Conservation (phyloP, 1,140 invertebrate species). For the Nylanderia fulva region DNA sequence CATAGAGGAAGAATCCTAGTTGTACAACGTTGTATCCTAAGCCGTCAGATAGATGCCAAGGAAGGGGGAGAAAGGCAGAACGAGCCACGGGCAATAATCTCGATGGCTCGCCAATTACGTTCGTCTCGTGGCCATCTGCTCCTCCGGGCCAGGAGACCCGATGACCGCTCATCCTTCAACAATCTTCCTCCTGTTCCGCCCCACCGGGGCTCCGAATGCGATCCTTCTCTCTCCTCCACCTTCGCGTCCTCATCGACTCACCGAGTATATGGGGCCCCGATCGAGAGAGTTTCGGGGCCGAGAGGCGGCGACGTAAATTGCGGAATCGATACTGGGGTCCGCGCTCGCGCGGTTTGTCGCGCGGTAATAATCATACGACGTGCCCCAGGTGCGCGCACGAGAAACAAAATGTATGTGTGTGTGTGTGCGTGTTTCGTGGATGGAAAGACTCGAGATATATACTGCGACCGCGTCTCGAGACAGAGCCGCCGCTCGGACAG, state of each 20-base stretch:
- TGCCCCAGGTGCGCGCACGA: not conserved
- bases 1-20: constrained; percentile 41
- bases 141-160: constrained; percentile 70
- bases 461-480: constrained; percentile 57
- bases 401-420: not conserved
- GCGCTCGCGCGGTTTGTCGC: constrained; percentile 67
- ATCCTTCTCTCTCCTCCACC: constrained; percentile 22
- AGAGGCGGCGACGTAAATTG: constrained; percentile 44
- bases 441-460: constrained; percentile 56
- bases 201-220: constrained; percentile 5
- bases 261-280: not conserved
- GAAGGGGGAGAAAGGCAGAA: constrained; percentile 8
- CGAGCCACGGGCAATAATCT: constrained; percentile 79
- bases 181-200: constrained; percentile 58
- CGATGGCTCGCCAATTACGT: constrained; percentile 81
- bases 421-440: constrained; percentile 14
- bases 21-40: not conserved
- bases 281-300: constrained; percentile 35
- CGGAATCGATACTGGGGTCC: constrained; percentile 44
- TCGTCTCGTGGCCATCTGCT: constrained; percentile 83
- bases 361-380: constrained; percentile 53
- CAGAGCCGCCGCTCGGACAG: constrained; percentile 60
- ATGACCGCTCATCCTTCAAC: constrained; percentile 72
- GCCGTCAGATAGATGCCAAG: constrained; percentile 7
- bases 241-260: constrained; percentile 5